These are phyloP conservation scores for Plecturocebus donacophilus DNA, from an alignment of 2,113 vertebrate species.

Conservation along the genomic window DNA sequence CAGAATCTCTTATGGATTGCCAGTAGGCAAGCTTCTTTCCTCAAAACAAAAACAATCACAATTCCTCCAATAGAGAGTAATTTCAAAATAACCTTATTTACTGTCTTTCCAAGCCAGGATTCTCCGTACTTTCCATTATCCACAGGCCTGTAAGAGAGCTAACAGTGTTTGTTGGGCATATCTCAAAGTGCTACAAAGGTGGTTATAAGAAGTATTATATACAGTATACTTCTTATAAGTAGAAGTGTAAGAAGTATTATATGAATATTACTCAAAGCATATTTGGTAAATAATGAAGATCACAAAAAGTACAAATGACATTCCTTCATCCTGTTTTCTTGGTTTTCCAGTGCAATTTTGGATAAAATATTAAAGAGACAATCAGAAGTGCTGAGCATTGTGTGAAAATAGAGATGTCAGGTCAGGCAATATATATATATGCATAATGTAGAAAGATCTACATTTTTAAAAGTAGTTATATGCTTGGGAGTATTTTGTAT, in stretches of 20 bases:
- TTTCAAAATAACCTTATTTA: neutral
- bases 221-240: too few relatives aligned
- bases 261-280: neutral
- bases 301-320: neutral
- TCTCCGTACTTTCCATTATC: neutral
- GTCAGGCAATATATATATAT: neutral
- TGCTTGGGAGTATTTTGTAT: conserved; percentile 9
- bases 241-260: too few relatives aligned
- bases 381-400: neutral
- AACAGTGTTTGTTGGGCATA: neutral
- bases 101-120: neutral
- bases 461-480: neutral
- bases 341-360: conserved; percentile 12
- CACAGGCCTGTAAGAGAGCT: neutral
- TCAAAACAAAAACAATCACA: neutral
- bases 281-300: conserved; percentile 47
- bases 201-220: neutral
- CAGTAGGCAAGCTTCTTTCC: neutral
- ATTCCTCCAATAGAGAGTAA: neutral
- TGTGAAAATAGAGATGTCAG: conserved; percentile 17
- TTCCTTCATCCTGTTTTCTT: neutral
- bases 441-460: neutral
- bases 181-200: neutral
- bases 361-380: neutral
- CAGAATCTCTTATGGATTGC: neutral